These are phyloP conservation scores for Mythimna loreyi DNA, from an alignment of 2,888 invertebrate species.

Conservation along the genomic window DNA sequence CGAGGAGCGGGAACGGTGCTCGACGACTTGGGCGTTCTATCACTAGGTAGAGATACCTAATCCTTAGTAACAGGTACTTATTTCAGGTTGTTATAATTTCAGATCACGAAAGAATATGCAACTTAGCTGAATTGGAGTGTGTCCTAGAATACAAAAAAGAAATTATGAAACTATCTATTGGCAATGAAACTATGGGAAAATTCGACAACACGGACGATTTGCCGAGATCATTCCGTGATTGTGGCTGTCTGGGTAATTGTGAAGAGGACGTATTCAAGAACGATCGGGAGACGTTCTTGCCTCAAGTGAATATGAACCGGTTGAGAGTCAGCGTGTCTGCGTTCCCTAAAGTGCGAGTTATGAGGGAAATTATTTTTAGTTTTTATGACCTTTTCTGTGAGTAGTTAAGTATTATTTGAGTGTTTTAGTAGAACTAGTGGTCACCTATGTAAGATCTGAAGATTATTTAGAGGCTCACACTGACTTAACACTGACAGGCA, in stretches of 20 bases:
- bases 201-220: slow-evolving; percentile 67
- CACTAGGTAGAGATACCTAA: too few species aligned
- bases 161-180: slow-evolving; percentile 75
- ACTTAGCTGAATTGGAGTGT: slow-evolving; percentile 79
- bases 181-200: slow-evolving; percentile 69
- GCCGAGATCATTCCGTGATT: slow-evolving; percentile 77
- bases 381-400: slow-evolving; percentile 93
- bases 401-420: slow-evolving; percentile 59
- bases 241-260: slow-evolving; percentile 82
- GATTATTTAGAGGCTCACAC: too few species aligned
- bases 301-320: slow-evolving; percentile 68
- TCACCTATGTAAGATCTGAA: too few species aligned
- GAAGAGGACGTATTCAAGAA: slow-evolving; percentile 81
- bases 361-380: slow-evolving; percentile 93
- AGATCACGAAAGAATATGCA: slow-evolving; percentile 83
- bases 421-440: not conserved
- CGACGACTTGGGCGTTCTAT: too few species aligned
- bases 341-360: slow-evolving; percentile 93
- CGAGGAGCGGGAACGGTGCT: too few species aligned
- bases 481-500: too few species aligned
- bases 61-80: not conserved
- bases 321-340: slow-evolving; percentile 90
- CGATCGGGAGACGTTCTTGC: slow-evolving; percentile 74
- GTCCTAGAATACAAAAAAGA: slow-evolving; percentile 77
- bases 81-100: slow-evolving; percentile 42